phyloP scores from a whole-genome alignment of 92 coral and sea anemone genomes.

The Zoanthus solanderi region DNA sequence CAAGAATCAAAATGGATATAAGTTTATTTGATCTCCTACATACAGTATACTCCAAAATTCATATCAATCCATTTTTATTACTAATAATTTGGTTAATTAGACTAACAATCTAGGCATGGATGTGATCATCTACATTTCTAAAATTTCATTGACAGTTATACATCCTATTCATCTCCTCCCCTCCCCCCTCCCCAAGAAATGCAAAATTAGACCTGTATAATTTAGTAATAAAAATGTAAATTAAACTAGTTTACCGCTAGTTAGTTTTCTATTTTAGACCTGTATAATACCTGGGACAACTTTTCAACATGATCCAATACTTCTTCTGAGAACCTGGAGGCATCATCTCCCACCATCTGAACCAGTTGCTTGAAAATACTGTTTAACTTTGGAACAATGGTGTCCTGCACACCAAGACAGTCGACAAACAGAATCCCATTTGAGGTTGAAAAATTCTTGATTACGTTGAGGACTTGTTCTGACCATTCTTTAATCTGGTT shows the following conservation, averaged over 20 bases:
- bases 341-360: conserved; percentile 83
- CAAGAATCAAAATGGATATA: too few relatives aligned
- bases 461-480: conserved; percentile 77
- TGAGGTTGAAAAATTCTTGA: conserved; percentile 81
- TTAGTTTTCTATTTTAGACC: neutral
- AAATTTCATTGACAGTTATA: too few relatives aligned
- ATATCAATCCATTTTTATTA: too few relatives aligned
- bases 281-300: conserved; percentile 71
- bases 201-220: too few relatives aligned
- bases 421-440: conserved; percentile 93
- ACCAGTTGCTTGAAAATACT: conserved; percentile 83
- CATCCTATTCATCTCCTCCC: too few relatives aligned
- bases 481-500: conserved; percentile 87
- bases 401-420: conserved; percentile 74
- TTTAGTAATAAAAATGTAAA: neutral
- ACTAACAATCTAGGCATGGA: too few relatives aligned
- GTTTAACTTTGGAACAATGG: conserved; percentile 73
- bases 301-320: conserved; percentile 67
- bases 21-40: too few relatives aligned
- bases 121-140: too few relatives aligned
- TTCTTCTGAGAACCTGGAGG: conserved; percentile 75
- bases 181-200: too few relatives aligned
- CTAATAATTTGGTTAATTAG: too few relatives aligned
- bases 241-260: neutral
- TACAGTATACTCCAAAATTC: too few relatives aligned